These are phyloP conservation scores for Diadema setosum DNA, from an alignment of 35 echinoderm and acorn worm genomes.

Conservation along the genomic window DNA sequence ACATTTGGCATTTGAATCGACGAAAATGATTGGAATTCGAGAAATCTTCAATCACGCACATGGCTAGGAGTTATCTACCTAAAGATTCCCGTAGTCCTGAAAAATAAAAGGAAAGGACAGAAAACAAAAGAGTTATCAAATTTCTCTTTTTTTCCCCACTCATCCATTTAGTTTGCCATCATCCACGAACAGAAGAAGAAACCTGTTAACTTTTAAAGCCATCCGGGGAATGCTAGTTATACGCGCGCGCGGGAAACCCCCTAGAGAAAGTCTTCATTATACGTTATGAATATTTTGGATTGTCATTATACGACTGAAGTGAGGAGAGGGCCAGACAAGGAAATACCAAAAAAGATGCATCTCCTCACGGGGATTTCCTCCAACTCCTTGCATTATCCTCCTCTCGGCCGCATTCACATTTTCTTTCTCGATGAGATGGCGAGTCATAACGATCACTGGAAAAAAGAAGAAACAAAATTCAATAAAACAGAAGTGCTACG, in stretches of 20 bases:
- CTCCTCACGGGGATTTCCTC: not conserved
- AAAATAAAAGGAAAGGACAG: no score
- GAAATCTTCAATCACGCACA: no score
- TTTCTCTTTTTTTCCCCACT: no score
- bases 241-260: not conserved
- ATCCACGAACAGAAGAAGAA: no score
- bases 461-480: not conserved
- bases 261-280: slow-evolving; percentile 6
- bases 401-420: not conserved
- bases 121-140: no score
- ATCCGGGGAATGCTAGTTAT: not conserved
- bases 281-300: slow-evolving; percentile 25
- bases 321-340: not conserved
- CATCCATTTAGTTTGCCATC: no score
- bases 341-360: not conserved
- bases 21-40: no score
- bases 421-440: not conserved
- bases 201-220: no score
- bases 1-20: no score
- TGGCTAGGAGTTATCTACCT: no score
- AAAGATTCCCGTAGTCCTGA: no score
- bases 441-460: not conserved
- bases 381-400: not conserved
- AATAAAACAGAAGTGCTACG: not conserved
- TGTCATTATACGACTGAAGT: not conserved